These are phyloP conservation scores for Polyergus mexicanus DNA, from an alignment of 1,140 invertebrate genomes.

Conservation along the genomic window DNA sequence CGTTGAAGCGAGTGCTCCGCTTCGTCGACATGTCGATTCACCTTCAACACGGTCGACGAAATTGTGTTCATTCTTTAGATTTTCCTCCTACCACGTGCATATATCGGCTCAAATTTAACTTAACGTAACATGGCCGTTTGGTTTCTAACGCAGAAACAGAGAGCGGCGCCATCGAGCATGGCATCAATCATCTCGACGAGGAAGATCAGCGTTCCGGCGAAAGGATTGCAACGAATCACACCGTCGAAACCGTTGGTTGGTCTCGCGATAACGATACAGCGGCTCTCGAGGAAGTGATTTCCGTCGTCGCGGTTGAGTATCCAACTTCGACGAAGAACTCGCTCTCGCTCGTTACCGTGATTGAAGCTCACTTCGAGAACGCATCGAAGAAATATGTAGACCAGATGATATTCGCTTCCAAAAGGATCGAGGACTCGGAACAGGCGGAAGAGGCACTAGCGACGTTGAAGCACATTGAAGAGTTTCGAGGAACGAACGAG, in stretches of 20 bases:
- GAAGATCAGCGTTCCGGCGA: slow-evolving; percentile 59
- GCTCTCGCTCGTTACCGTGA: slow-evolving; percentile 18
- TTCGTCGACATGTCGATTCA: slow-evolving; percentile 53
- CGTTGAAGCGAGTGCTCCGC: slow-evolving; percentile 20
- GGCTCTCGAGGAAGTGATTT: slow-evolving; percentile 11
- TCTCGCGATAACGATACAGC: slow-evolving; percentile 33
- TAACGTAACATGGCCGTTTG: slow-evolving; percentile 53
- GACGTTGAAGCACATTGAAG: background rate
- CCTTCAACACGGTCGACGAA: slow-evolving; percentile 46
- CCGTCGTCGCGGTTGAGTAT: slow-evolving; percentile 19
- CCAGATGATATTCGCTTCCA: background rate
- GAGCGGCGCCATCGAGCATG: slow-evolving; percentile 69
- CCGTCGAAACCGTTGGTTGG: slow-evolving; percentile 6
- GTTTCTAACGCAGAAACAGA: slow-evolving; percentile 71
- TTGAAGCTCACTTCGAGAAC: slow-evolving; percentile 39
- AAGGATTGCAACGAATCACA: slow-evolving; percentile 52
- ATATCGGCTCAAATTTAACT: slow-evolving; percentile 11
- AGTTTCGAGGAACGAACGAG: background rate
- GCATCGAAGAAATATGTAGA: slow-evolving; percentile 21
- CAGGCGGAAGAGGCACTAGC: slow-evolving; percentile 47
- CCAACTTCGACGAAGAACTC: slow-evolving; percentile 18
- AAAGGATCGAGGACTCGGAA: slow-evolving; percentile 27
- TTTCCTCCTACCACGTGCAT: background rate
- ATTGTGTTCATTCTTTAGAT: slow-evolving; percentile 35
- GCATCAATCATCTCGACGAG: slow-evolving; percentile 73